phyloP scores from a whole-genome alignment of 2,888 invertebrate species.

The Pelosia muscerda region DNA sequence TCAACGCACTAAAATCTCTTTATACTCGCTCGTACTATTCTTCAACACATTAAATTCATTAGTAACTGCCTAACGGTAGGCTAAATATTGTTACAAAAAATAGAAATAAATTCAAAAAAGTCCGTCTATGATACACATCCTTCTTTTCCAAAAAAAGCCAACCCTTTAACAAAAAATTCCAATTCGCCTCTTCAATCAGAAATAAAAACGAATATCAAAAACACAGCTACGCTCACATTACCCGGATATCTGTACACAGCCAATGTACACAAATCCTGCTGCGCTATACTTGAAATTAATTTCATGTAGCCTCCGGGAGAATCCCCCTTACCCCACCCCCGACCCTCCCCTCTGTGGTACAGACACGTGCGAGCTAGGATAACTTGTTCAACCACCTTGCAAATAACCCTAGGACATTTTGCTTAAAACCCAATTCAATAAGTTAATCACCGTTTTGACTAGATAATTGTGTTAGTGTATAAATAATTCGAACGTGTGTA shows the following conservation, averaged over 20 bases:
- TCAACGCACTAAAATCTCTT: too few species aligned
- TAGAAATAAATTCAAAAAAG: not conserved
- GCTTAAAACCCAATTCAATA: conserved; percentile 55
- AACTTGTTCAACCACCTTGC: conserved; percentile 61
- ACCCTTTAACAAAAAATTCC: conserved; percentile 15
- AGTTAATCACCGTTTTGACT: conserved; percentile 51
- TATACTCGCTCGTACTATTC: too few species aligned
- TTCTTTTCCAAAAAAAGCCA: not conserved
- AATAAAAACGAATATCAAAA: conserved; percentile 39
- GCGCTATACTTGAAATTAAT: conserved; percentile 82
- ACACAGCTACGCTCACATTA: conserved; percentile 56
- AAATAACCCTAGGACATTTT: conserved; percentile 60
- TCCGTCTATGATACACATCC: not conserved
- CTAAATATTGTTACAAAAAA: not conserved
- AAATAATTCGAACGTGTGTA: conserved; percentile 28
- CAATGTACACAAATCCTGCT: conserved; percentile 79
- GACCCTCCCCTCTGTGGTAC: conserved; percentile 30
- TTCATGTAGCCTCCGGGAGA: conserved; percentile 74
- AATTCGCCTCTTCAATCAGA: conserved; percentile 12
- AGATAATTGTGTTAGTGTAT: conserved; percentile 44
- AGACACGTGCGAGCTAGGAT: conserved; percentile 72
- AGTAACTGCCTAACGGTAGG: not conserved
- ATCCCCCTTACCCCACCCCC: conserved; percentile 40
- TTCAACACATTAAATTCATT: not conserved
- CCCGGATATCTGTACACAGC: conserved; percentile 53